Base-by-base conservation (phyloP, 1,140 invertebrate genomes). In the Ips nitidus region DNA sequence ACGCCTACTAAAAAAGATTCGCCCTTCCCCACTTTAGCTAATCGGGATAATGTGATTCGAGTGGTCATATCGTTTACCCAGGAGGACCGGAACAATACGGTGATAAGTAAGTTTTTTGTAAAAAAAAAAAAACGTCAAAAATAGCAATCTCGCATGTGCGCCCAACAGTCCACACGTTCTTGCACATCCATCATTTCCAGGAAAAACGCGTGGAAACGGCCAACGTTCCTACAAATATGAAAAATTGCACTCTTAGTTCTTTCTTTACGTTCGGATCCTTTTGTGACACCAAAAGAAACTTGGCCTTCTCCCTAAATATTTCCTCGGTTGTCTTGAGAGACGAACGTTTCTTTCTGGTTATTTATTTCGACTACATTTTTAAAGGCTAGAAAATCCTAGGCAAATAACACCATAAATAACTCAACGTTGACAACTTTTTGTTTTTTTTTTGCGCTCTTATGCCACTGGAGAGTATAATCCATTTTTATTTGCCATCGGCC, bases 1-100 rank as follows among this genome's bases (percentile, higher is more conserved):
- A 85, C 89, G 71, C 88, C 94, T 1, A 90, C 93, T 0, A 84
- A 85, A 3, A 86, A 89, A 68, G 86, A 88, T 47, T 79, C 85
- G 40, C 86, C 89, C 61, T 93, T 88, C 74, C 86, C 90, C 76
- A 94, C 92, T 50, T 80, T 93, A 55, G 91, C 93, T 0, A 92
- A 92, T 75, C 86, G 87, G 37, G 93, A 95, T 76, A 91, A 90
- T 76, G 90, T 90, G 76, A 83, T 94, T 36, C 91, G 91, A 82
- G 93, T 95, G 38, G 90, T 89, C 50, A 86, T 91, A 59, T 91
- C 89, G 7, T 91, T 93, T 79, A 78, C 75, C 0, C 75, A 79
- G 69, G 79, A 81, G 71, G 73, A 73, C 39, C 59, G 78, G 43
- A 76, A 73, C 22, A 73, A 74, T 52, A 72, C 62, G 6, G 52